phyloP scores from a whole-genome alignment of 2,888 invertebrate species.

The Megamerina dolium region DNA sequence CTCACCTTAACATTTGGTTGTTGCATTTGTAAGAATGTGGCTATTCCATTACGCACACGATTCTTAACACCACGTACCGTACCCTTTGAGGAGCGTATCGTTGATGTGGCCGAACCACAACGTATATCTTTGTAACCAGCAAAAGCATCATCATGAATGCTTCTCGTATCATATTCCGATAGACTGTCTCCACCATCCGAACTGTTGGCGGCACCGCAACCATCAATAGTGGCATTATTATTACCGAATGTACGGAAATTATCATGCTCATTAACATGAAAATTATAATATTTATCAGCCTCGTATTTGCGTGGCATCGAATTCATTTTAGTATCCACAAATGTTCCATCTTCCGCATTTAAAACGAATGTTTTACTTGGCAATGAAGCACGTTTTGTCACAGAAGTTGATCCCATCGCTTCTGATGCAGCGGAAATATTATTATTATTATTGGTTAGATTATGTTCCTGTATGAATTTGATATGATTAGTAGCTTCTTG shows the following conservation, averaged over 20 bases:
- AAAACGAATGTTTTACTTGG: slow-evolving; percentile 29
- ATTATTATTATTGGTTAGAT: slow-evolving; percentile 8
- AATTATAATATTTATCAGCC: slow-evolving; percentile 74
- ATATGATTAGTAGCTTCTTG: slow-evolving; percentile 10
- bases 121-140: slow-evolving; percentile 73
- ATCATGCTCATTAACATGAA: slow-evolving; percentile 67
- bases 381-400: slow-evolving; percentile 21
- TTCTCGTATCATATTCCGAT: slow-evolving; percentile 28
- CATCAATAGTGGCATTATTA: slow-evolving; percentile 11
- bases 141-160: slow-evolving; percentile 59
- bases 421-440: slow-evolving; percentile 7
- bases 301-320: slow-evolving; percentile 53
- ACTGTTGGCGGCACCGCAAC: slow-evolving; percentile 10
- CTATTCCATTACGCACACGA: slow-evolving; percentile 88
- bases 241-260: slow-evolving; percentile 35
- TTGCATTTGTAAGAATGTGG: slow-evolving; percentile 85
- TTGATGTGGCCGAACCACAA: slow-evolving; percentile 57
- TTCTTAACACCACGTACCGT: slow-evolving; percentile 92
- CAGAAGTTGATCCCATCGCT: background rate
- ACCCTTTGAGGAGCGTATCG: slow-evolving; percentile 85
- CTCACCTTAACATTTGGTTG: slow-evolving; percentile 69
- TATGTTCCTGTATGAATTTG: slow-evolving; percentile 18
- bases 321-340: slow-evolving; percentile 34
- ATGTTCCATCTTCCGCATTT: slow-evolving; percentile 27
- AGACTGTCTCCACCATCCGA: slow-evolving; percentile 19